Percentiles rank a stretch among this genome's conserved stretches.
These are phyloP conservation scores for Struthidea cinerea DNA, from an alignment of 2,113 vertebrate genomes.

Conservation along the genomic window DNA sequence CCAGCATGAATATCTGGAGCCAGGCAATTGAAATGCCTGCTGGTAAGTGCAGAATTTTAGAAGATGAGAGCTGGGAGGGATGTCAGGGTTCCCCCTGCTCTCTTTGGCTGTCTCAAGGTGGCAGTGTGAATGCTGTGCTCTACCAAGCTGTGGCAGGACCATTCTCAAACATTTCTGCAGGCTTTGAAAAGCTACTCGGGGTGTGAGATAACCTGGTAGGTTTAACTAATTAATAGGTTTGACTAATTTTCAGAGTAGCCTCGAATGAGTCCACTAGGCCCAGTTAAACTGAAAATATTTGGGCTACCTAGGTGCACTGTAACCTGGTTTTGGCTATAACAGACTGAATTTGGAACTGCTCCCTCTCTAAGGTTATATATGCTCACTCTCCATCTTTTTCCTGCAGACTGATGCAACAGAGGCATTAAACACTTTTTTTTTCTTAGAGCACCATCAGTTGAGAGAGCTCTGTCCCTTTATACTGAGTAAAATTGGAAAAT, in stretches of 20 bases:
- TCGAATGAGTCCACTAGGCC: not conserved
- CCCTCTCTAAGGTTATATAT: not conserved
- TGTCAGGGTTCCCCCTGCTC: not conserved
- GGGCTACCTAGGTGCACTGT: not conserved
- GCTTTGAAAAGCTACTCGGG: not conserved
- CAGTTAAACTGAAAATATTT: not conserved
- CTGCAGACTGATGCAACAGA: not conserved
- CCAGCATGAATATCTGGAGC: not conserved
- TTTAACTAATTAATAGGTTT: not conserved
- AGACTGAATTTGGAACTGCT: not conserved
- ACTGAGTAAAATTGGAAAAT: not conserved
- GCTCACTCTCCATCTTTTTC: not conserved
- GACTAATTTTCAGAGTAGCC: not conserved
- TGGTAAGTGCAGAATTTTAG: not conserved
- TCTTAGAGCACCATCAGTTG: not conserved
- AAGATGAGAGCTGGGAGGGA: not conserved
- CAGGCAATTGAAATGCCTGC: not conserved
- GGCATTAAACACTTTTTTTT: not conserved
- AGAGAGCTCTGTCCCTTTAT: not conserved
- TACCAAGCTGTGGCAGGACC: not conserved
- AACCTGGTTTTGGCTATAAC: not conserved
- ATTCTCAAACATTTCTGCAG: not conserved
- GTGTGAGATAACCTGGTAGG: not conserved
- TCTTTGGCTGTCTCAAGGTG: not conserved
- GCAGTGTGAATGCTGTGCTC: not conserved